Evolutionary conservation across 2,888 invertebrate genomes (phyloP).

Genomic region (Phorcus lineatus): DNA sequence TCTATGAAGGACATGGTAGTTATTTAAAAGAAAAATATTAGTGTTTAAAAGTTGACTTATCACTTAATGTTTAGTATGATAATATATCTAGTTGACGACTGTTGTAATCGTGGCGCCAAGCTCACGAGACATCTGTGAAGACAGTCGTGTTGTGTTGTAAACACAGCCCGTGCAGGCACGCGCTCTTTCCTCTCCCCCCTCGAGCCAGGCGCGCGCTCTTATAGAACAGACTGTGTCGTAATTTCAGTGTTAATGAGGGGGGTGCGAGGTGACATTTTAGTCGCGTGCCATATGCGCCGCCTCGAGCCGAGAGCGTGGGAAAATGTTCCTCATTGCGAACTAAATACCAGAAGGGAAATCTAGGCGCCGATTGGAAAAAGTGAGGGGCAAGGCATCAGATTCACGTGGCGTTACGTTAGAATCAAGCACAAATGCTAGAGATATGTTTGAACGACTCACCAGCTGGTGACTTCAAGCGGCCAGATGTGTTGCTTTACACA

Average conservation of each 20-base stretch:
- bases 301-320: slow-evolving; percentile 39
- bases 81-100: too few relatives aligned
- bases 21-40: too few relatives aligned
- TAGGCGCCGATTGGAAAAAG: too few relatives aligned
- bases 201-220: slow-evolving; percentile 17
- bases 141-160: neutral
- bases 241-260: slow-evolving; percentile 29
- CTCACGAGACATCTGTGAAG: too few relatives aligned
- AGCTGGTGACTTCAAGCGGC: slow-evolving; percentile 5
- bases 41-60: too few relatives aligned
- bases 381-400: neutral
- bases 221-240: slow-evolving; percentile 13
- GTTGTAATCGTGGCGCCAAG: too few relatives aligned
- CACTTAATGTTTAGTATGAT: too few relatives aligned
- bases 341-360: slow-evolving; percentile 22
- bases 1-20: too few relatives aligned
- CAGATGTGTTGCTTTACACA: neutral
- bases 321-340: slow-evolving; percentile 29
- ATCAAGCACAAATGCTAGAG: neutral
- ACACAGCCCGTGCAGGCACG: neutral
- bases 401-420: slow-evolving; percentile 7
- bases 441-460: slow-evolving; percentile 4
- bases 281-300: slow-evolving; percentile 47
- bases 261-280: slow-evolving; percentile 31
- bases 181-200: neutral